Evolutionary conservation across 2,113 vertebrate genomes (phyloP), one percentile per base, ranked within the genome.

Genomic region (human (Homo sapiens)): DNA sequence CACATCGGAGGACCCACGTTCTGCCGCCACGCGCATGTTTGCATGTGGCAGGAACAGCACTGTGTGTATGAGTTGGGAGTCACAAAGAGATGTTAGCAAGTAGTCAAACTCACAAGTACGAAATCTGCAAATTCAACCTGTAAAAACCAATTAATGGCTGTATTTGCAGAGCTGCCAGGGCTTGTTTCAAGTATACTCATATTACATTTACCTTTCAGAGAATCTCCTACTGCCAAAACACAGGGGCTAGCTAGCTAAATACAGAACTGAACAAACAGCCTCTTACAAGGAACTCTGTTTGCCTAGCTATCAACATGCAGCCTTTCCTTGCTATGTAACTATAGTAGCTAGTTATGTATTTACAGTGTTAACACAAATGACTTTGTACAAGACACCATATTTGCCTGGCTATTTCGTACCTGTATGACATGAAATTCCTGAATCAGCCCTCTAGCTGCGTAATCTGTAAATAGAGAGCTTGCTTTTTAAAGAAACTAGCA

Each of bases 1-100:
- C 0, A 0, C 13, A 1, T 0, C 0, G 0, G 17, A 35, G 0
- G 1, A 32, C 14, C 45, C 86, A 20, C 1, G 11, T 8, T 75
- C 12, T 32, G n/a, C 59, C 35, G 9, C 12, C 27, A 45, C 6
- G 12, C 7, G 2, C 2, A 0, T 50, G 72, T 68, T 70, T 64
- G 18, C 55, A 57, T 40, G 23, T 23, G 79, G 43, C 45, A 73
- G 32, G 45, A 8, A 59, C 61, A 45, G 61, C 32, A 8, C 50
- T 7, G 48, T 3, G 43, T 84, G 12, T 16, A 76, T 20, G 32
- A 79, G 61, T 23, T 48, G 0, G 12, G 78, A 82, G 59, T 30
- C 64, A 5, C 70, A 45, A 61, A 68, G 66, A 90, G 23, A 66
- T 50, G 59, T 68, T 75, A 89, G 30, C 50, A 79, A 59, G 73